A percentile compares a stretch with the other conserved stretches of the same genome.
Evolutionary conservation across 64 coral and sea anemone species (phyloP).

Genomic region (Pocillopora damicornis): DNA sequence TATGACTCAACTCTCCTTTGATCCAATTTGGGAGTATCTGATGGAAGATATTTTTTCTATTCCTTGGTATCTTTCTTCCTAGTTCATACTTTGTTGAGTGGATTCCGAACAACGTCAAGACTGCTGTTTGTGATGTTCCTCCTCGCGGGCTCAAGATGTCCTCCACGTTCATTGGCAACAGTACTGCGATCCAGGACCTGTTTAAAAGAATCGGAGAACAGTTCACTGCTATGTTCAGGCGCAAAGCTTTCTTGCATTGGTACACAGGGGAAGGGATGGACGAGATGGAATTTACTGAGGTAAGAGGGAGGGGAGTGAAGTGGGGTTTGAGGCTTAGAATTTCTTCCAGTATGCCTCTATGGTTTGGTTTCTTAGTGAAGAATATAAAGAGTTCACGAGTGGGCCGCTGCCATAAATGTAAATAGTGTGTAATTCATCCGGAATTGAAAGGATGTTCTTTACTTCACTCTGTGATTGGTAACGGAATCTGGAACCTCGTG

Average conservation of each 20-base stretch:
- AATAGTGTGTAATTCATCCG: too few relatives aligned
- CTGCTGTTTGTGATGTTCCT: constrained; percentile 60
- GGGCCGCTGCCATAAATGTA: too few relatives aligned
- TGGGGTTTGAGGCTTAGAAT: too few relatives aligned
- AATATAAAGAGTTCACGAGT: too few relatives aligned
- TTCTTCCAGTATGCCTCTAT: too few relatives aligned
- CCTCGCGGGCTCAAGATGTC: constrained; percentile 61
- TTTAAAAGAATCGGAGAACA: constrained; percentile 66
- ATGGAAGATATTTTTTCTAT: too few relatives aligned
- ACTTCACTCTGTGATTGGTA: too few relatives aligned
- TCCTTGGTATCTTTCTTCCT: background rate
- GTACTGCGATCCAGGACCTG: constrained; percentile 60
- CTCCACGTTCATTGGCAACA: constrained; percentile 53
- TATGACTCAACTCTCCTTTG: too few relatives aligned
- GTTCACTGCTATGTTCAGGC: constrained; percentile 64
- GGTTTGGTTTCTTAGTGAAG: too few relatives aligned
- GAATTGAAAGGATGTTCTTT: too few relatives aligned
- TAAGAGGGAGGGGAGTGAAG: background rate
- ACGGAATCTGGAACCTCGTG: too few relatives aligned
- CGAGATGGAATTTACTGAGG: constrained; percentile 77
- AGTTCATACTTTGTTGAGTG: constrained; percentile 65
- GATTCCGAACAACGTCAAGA: constrained; percentile 70
- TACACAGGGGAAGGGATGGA: constrained; percentile 72
- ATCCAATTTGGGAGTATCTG: too few relatives aligned
- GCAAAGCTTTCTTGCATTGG: constrained; percentile 72